phyloP scores from a whole-genome alignment of 2,113 vertebrate species.

The Psephotus haematonotus region DNA sequence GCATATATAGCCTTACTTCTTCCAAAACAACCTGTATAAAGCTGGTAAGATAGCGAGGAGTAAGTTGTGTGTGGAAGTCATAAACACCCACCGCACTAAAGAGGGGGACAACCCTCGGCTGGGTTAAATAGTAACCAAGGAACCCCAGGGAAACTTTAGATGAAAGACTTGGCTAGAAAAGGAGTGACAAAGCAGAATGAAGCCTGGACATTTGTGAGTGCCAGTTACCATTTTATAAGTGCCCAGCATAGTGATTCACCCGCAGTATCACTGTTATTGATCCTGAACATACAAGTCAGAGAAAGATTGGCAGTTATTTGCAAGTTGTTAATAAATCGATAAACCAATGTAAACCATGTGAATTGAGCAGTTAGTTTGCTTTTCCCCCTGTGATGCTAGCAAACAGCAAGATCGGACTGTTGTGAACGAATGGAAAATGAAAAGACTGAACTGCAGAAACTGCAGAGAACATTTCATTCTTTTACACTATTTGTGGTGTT shows the following conservation, averaged over 20 bases:
- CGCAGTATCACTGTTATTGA: fast-evolving
- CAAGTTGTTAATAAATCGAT: neutral
- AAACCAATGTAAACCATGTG: neutral
- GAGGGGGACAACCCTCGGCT: neutral
- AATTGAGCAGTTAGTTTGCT: neutral
- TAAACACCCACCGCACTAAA: neutral
- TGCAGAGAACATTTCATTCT: neutral
- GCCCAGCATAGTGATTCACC: neutral
- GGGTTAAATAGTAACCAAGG: neutral
- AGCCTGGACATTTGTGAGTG: neutral
- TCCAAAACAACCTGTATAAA: neutral
- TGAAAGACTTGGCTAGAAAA: neutral
- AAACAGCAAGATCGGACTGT: neutral
- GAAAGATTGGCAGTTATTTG: neutral
- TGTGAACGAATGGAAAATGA: neutral
- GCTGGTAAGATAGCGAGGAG: neutral
- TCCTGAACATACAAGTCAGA: neutral
- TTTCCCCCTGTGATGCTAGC: neutral
- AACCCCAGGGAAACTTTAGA: neutral
- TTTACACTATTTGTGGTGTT: neutral
- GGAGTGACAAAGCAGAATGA: fast-evolving
- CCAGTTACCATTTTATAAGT: neutral
- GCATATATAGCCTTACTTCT: neutral
- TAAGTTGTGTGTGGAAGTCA: fast-evolving
- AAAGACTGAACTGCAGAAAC: neutral